Evolutionary conservation across 2,888 invertebrate species (phyloP), one percentile per base, ranked within the genome.

Genomic region (Busseola fusca): DNA sequence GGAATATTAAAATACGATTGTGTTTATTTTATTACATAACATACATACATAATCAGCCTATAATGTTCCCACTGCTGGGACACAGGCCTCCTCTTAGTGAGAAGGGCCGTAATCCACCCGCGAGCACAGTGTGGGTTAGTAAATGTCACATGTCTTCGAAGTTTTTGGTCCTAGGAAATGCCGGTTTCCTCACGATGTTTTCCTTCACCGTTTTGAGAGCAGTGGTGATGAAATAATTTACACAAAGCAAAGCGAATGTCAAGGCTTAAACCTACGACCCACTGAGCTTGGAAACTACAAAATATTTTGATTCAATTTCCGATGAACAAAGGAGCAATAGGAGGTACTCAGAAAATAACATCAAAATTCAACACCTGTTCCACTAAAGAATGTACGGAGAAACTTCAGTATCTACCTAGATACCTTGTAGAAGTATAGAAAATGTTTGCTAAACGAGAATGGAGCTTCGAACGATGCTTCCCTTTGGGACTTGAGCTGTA

Each of bases 371-470:
- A 65, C 64, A 76, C 80, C 60, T 75, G 76, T 50, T 67, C 50
- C 40, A 52, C 40, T 48, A 58, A 66, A 71, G 63, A 52, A 69
- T 69, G 21, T 45, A 67, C 27, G 12, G 42, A 64, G 69, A 72
- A 60, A 30, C 16, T 63, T 42, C 16, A 25, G 40, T 66, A 56
- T 9, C 1, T 34, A 69, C 37, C 16, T 68, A 45, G 18, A n/a
- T 50, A 50, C 10, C 18, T 50, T 25, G 45, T 65, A 57, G 30
- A 52, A 72, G 73, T 72, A 69, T 69, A 70, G 76, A 82, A 86
- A 86, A 87, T 86, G 69, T 87, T 86, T 87, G 81, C 82, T 83
- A 80, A 87, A 86, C 85, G 72, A 68, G 58, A 77, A 63, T 76
- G 69, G 69, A 74, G 81, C 69, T 82, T 74, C 73, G 74, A 82